Evolutionary conservation across 2,113 vertebrate species (phyloP), one percentile per base, ranked within the genome.

Genomic region (Zosterops pallidus): DNA sequence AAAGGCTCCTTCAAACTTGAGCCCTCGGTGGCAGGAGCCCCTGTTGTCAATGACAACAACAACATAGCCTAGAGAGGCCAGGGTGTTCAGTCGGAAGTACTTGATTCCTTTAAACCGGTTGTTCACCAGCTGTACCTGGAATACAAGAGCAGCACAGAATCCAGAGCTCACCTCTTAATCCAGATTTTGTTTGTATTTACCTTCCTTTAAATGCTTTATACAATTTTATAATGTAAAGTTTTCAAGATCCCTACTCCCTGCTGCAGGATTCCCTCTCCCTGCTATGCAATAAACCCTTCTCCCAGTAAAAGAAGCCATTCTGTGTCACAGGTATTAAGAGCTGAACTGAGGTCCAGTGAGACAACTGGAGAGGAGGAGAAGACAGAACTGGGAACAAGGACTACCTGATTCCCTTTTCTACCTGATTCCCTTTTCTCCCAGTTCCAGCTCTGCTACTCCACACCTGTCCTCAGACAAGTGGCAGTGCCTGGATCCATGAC

Each of bases 1-100:
- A 97, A 98, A 98, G 84, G 98, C 98, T 87, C 98, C 98, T 98
- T 98, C 98, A 94, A 98, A 98, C 92, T 98, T 98, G 72, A 98
- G 97, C 24, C 98, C 98, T 70, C 98, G 98, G 90, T 98, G 98
- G 83, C 98, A 98, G 86, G 98, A 98, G 4, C 98, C 98, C 63
- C 98, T 92, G 63, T 98, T 98, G 96, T 98, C 98, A 79, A 98
- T 98, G 50, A 98, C 98, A 49, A 98, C 98, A 0, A 98, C 98
- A 6, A 98, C 98, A 1, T 98, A 98, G 28, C 98, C 98, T 29
- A 98, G 88, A 55, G 98, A 98, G 24, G 98, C 98, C 53, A 98
- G 85, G 9, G 98, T 98, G 89, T 98, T 98, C 92, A 98, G 83
- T 18, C 98, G 98, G 90, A 98, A 98, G 94, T 98, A 98, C 42